phyloP scores from a whole-genome alignment of 2,888 invertebrate species.

The Heliconius aoede region DNA sequence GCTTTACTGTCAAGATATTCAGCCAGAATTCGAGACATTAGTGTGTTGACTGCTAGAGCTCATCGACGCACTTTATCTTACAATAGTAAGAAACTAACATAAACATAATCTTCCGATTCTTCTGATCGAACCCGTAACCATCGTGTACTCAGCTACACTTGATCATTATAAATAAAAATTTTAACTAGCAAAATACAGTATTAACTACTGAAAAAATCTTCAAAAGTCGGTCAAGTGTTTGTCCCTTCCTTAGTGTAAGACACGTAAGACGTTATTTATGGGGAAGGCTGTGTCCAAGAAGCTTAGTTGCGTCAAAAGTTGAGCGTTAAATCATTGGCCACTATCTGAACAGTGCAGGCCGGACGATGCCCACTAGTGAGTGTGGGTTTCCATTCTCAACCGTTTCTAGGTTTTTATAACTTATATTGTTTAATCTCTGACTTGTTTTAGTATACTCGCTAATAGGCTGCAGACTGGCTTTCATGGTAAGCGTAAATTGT shows the following conservation, averaged over 20 bases:
- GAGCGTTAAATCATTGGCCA: slow-evolving; percentile 87
- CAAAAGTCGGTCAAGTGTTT: slow-evolving; percentile 45
- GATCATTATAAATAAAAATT: background rate
- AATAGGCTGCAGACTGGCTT: too few species aligned
- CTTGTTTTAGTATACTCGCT: too few species aligned
- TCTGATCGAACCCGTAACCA: background rate
- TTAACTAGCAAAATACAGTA: background rate
- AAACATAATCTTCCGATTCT: background rate
- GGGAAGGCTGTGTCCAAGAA: slow-evolving; percentile 81
- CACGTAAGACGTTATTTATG: slow-evolving; percentile 83
- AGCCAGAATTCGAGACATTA: background rate
- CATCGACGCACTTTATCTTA: background rate
- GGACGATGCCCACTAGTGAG: slow-evolving; percentile 78
- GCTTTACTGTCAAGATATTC: too few species aligned
- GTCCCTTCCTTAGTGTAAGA: slow-evolving; percentile 48
- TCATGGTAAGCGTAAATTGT: too few species aligned
- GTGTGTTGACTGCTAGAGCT: background rate
- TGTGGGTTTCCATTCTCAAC: slow-evolving; percentile 55
- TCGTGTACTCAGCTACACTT: too few species aligned
- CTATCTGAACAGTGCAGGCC: slow-evolving; percentile 88
- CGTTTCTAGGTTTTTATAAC: slow-evolving; percentile 32
- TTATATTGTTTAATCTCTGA: too few species aligned
- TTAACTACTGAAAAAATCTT: background rate
- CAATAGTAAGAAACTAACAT: background rate
- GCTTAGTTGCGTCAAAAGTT: slow-evolving; percentile 86